phyloP scores from a whole-genome alignment of 2,888 invertebrate species.

The Colletes collaris region DNA sequence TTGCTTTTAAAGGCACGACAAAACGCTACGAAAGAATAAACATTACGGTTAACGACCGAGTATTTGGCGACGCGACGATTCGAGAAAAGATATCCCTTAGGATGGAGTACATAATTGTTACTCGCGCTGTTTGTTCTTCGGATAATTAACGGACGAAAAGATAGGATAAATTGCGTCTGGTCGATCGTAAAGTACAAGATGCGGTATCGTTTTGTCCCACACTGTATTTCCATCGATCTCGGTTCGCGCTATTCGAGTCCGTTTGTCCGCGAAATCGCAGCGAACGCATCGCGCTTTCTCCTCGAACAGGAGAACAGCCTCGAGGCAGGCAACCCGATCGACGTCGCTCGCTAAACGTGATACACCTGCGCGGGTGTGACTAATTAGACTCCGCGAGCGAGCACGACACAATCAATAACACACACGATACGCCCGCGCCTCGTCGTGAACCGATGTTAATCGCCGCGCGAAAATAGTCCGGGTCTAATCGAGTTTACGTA shows the following conservation, averaged over 20 bases:
- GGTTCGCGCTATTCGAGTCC: constrained; percentile 50
- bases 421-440: constrained; percentile 28
- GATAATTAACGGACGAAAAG: no score
- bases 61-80: no score
- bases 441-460: constrained; percentile 24
- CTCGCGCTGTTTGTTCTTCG: no score
- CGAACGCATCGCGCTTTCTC: constrained; percentile 59
- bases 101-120: no score
- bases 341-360: constrained; percentile 58
- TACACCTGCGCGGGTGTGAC: constrained; percentile 67
- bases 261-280: constrained; percentile 56
- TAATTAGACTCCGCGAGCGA: constrained; percentile 59
- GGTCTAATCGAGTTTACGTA: constrained; percentile 37
- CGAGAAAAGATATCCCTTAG: no score
- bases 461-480: constrained; percentile 37
- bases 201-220: no score
- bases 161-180: no score
- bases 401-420: constrained; percentile 41
- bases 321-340: constrained; percentile 66
- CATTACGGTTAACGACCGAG: no score
- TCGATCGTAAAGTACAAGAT: no score
- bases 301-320: constrained; percentile 50
- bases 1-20: no score
- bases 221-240: constrained; percentile 19
- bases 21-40: no score